Evolutionary conservation across 1,140 invertebrate genomes (phyloP).

Genomic region (Cardiocondyla obscurior): DNA sequence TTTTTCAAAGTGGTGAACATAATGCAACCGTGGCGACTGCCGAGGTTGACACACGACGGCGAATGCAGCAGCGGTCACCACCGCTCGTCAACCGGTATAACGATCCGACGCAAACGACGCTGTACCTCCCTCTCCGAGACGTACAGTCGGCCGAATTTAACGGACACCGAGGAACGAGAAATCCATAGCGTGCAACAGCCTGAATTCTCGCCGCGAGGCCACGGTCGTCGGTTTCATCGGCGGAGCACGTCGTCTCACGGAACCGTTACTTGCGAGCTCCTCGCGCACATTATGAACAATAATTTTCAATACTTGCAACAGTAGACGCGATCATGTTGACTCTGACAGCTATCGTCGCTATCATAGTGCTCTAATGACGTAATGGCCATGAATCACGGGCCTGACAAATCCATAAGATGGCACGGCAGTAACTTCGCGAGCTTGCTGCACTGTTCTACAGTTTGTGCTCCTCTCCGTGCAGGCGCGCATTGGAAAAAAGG

Average conservation of each 20-base stretch:
- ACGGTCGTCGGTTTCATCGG: neutral
- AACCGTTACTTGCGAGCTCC: neutral
- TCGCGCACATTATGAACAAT: neutral
- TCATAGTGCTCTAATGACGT: too few relatives aligned
- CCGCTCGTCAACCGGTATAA: constrained; percentile 70
- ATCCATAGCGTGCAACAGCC: neutral
- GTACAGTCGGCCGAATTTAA: neutral
- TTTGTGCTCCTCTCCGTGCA: too few relatives aligned
- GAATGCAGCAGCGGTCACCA: constrained; percentile 10
- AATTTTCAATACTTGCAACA: neutral
- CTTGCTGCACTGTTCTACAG: too few relatives aligned
- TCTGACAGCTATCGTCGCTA: neutral
- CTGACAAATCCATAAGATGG: too few relatives aligned
- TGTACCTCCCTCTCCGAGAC: neutral
- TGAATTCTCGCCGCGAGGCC: neutral
- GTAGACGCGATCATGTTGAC: neutral
- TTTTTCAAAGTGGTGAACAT: constrained; percentile 89
- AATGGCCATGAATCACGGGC: too few relatives aligned
- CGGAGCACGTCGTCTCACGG: neutral
- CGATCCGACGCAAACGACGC: neutral
- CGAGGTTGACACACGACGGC: constrained; percentile 34
- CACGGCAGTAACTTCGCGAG: too few relatives aligned
- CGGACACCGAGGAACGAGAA: neutral
- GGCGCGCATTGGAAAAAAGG: too few relatives aligned
- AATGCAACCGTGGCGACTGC: constrained; percentile 28